Base-by-base conservation (phyloP, 1,140 invertebrate genomes). In the Euborellia annulipes region DNA sequence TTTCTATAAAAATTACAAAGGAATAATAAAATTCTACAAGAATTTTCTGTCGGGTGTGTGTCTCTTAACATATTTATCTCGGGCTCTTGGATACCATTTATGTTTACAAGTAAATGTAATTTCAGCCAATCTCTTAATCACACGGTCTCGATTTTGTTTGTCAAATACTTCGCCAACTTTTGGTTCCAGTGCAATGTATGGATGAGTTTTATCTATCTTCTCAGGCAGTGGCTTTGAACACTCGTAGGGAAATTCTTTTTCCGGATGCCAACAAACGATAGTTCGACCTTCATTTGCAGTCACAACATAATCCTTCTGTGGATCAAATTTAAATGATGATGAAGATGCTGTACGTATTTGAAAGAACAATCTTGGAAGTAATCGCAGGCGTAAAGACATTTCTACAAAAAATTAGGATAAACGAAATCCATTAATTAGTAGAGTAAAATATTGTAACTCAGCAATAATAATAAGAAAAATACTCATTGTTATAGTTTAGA, bases 251-350 rank as follows among this genome's bases (percentile, higher is more conserved):
- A 86, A 82, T 36, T 72, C 61, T 57, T 69, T 58, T 52, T 86
- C 77, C 30, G 82, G 84, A 66, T 95, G 90, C 78, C 88, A 88
- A 50, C 82, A 87, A 34, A 90, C 74, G 48, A 86, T 73, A 41
- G 79, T 85, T 36, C 71, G 73, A n/a, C 77, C 73, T 64, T 86
- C 76, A 52, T 80, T 70, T 11, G 75, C 76, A 49, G 78, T 64
- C 11, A 76, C 72, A 20, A 85, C 72, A 54, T 71, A 71, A 27
- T 70, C 60, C 17, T 50, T 18, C 13, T 60, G 59, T 19, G 61
- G 36, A n/a, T 52, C 40, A 18, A 38, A 27, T 6, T 4, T 11
- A 27, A 6, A 6, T 27, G 23, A 27, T 11, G 23, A 27, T 27
- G 23, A 6, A 6, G 23, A 27, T 6, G 23, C 23, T 27, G 4